Evolutionary conservation across 2,113 vertebrate genomes (phyloP).

Genomic region (Caranx ignobilis): DNA sequence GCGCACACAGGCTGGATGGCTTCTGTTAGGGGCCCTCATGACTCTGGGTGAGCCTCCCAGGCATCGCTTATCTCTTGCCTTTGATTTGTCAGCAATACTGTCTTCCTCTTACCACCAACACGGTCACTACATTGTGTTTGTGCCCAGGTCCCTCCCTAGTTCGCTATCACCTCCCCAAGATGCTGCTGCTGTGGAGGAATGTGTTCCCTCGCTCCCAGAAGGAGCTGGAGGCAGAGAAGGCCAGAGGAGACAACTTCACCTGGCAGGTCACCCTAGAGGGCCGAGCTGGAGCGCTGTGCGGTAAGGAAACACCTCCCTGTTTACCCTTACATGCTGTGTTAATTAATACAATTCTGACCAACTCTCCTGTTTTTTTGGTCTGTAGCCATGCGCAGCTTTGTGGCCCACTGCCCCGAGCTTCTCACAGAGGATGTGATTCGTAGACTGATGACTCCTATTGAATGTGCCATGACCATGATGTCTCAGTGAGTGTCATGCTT

Average conservation of each 20-base stretch:
- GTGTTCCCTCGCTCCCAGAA: conserved; percentile 98
- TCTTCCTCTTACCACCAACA: not conserved
- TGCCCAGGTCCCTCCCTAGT: conserved; percentile 93
- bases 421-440: conserved; percentile 98
- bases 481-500: conserved; percentile 92
- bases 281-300: conserved; percentile 95
- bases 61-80: not conserved
- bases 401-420: conserved; percentile 97
- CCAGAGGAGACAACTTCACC: conserved; percentile 95
- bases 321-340: not conserved
- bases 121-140: not conserved
- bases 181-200: conserved; percentile 96
- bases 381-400: conserved; percentile 98
- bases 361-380: not conserved
- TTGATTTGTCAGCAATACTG: not conserved
- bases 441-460: conserved; percentile 97
- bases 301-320: conserved; percentile 81
- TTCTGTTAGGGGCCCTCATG: conserved; percentile 98
- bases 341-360: not conserved
- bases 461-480: conserved; percentile 99
- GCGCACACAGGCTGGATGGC: conserved; percentile 97
- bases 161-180: conserved; percentile 98
- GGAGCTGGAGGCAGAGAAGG: conserved; percentile 97
- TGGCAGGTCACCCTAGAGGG: conserved; percentile 99
- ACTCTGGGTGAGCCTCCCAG: conserved; percentile 88